phyloP scores from a whole-genome alignment of 2,888 invertebrate genomes.

The Ctena decussata region DNA sequence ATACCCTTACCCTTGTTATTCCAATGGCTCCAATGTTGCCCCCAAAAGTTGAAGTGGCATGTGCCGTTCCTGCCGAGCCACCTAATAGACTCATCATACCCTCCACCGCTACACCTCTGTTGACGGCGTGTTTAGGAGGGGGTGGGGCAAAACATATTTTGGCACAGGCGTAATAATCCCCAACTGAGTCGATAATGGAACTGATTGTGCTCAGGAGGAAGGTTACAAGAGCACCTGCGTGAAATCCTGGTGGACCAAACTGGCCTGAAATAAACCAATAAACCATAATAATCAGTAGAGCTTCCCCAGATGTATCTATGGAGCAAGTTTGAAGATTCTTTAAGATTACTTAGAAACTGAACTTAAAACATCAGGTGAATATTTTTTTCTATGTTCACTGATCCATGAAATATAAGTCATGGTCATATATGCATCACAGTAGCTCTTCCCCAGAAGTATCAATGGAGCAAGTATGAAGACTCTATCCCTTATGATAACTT shows the following conservation, averaged over 20 bases:
- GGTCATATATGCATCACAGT: no score
- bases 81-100: conserved; percentile 93
- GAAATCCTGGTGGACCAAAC: conserved; percentile 70
- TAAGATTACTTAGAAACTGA: no score
- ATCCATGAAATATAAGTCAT: no score
- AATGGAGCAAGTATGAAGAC: no score
- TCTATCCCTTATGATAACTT: no score
- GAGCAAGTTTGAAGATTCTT: no score
- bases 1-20: conserved; percentile 93
- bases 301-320: no score
- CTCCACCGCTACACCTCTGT: conserved; percentile 90
- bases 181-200: conserved; percentile 87
- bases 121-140: conserved; percentile 94
- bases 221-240: conserved; percentile 66
- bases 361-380: no score
- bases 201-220: conserved; percentile 72
- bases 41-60: conserved; percentile 95
- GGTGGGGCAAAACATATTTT: conserved; percentile 90
- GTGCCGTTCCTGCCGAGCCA: conserved; percentile 94
- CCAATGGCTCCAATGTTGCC: conserved; percentile 96
- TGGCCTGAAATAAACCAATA: conserved; percentile 60
- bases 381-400: no score
- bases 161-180: conserved; percentile 95
- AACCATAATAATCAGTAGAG: no score
- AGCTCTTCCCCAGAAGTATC: no score